Evolutionary conservation across 2,113 vertebrate species (phyloP).

Genomic region (Callochromis pleurospilus): DNA sequence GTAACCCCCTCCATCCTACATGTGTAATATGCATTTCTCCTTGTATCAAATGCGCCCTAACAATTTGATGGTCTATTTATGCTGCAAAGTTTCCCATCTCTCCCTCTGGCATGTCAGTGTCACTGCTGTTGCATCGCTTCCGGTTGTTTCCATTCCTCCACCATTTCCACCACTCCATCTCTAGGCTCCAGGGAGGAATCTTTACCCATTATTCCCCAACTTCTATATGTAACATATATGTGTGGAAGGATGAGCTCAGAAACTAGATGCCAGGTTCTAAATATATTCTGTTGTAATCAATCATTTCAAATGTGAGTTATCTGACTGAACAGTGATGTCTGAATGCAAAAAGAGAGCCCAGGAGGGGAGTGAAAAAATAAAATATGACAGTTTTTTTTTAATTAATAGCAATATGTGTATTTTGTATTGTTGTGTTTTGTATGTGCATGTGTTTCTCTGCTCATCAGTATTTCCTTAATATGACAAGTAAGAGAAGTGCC

Average conservation of each 20-base stretch:
- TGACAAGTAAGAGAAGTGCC: background rate
- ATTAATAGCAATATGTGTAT: background rate
- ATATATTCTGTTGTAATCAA: background rate
- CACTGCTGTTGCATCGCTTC: background rate
- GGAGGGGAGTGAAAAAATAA: background rate
- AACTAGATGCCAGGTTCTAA: background rate
- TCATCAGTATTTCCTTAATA: background rate
- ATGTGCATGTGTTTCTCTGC: background rate
- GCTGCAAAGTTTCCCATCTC: background rate
- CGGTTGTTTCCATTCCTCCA: background rate
- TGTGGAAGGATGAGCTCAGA: background rate
- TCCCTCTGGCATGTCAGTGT: background rate
- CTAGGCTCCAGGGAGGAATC: background rate
- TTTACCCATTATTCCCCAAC: background rate
- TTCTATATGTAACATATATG: background rate
- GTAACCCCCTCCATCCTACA: background rate
- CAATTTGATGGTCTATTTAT: background rate
- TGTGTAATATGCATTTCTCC: background rate
- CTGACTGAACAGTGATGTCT: background rate
- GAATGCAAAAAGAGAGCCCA: background rate
- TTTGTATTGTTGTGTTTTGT: background rate
- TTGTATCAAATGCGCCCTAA: background rate
- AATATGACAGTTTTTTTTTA: fast-evolving
- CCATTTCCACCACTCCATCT: background rate
- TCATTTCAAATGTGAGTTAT: background rate